Base-by-base conservation (phyloP, 2,888 invertebrate genomes). In the Camponotus fellah region DNA sequence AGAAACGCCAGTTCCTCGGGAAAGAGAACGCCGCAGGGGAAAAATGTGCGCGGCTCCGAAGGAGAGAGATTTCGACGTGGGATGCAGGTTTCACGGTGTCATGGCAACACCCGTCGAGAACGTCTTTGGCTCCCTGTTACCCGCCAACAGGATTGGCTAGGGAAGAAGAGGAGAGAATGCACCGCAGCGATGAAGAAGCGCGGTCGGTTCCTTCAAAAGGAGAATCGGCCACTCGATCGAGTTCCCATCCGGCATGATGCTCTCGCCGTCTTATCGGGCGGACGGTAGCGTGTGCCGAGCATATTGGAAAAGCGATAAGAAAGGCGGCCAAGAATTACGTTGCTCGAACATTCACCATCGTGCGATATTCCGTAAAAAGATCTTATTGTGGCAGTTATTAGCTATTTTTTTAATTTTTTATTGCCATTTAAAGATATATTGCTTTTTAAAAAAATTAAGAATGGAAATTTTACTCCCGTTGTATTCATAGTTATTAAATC, bases 51-150 rank as follows among this genome's bases (percentile, higher is more conserved):
- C 74, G 75, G 75, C 74, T 60, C 65, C 69, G 87, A 75, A 79
- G 85, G 69, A 79, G 84, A 85, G 92, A 91, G 92, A 91, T 91
- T 91, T 91, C 88, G 90, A 91, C 88, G 89, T 85, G 87, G 92
- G 92, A 92, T 92, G 92, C 84, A 91, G 92, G 91, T 92, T 92
- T 88, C 92, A 92, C 93, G 94, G 94, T 93, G 94, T 94, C 94
- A 94, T 94, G 94, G 94, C 94, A 94, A 94, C 94, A 94, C 94
- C 94, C 94, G 90, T 89, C 89, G 90, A 87, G 88, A 91, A 86
- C 91, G 89, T 90, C 91, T 91, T 91, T 87, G 88, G 87, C 90
- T 88, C 90, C 89, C 88, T 87, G 91, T 88, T 85, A 84, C 91
- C 76, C 84, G 87, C 82, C 85, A 84, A 86, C 86, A n/a, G 74